A percentile compares a stretch with the other conserved stretches of the same genome.
These are phyloP conservation scores for Illadopsis cleaveri DNA, from an alignment of 2,113 vertebrate species.

Conservation along the genomic window DNA sequence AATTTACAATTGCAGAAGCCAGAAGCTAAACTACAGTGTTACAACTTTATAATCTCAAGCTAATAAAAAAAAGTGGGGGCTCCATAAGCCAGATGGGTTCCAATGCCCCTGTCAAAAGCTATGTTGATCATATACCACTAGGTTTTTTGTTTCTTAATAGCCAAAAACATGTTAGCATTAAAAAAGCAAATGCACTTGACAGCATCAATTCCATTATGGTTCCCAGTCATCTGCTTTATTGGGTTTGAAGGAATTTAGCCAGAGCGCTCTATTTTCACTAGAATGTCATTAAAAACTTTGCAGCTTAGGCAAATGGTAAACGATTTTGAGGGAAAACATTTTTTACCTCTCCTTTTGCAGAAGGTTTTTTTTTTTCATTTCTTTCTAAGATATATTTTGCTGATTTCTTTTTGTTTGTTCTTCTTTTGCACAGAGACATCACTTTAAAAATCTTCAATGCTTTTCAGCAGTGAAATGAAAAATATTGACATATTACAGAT, in stretches of 20 bases:
- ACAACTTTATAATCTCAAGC: slow-evolving; percentile 67
- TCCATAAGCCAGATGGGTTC: slow-evolving; percentile 71
- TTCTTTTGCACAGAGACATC: not conserved
- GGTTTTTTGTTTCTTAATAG: slow-evolving; percentile 58
- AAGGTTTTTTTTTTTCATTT: not conserved
- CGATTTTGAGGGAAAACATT: slow-evolving; percentile 13
- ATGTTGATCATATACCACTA: slow-evolving; percentile 22
- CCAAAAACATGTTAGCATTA: slow-evolving; percentile 59
- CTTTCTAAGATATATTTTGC: not conserved
- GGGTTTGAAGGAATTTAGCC: slow-evolving; percentile 60
- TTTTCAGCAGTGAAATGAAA: slow-evolving; percentile 31
- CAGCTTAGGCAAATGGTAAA: slow-evolving; percentile 44
- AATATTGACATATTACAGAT: slow-evolving; percentile 54
- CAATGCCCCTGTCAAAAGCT: slow-evolving; percentile 58
- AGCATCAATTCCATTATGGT: slow-evolving; percentile 55
- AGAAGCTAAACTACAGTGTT: slow-evolving; percentile 66
- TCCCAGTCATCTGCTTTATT: slow-evolving; percentile 62
- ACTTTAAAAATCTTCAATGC: not conserved
- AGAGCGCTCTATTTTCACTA: slow-evolving; percentile 36
- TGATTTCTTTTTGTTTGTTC: not conserved
- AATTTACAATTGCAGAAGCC: slow-evolving; percentile 68
- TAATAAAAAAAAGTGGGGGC: slow-evolving; percentile 46
- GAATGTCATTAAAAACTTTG: slow-evolving; percentile 56
- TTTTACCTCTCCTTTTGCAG: not conserved
- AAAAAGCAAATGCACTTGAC: slow-evolving; percentile 59